Evolutionary conservation across 2,797 vertebrate species (phyloP).

Genomic region (Euthynnus affinis): DNA sequence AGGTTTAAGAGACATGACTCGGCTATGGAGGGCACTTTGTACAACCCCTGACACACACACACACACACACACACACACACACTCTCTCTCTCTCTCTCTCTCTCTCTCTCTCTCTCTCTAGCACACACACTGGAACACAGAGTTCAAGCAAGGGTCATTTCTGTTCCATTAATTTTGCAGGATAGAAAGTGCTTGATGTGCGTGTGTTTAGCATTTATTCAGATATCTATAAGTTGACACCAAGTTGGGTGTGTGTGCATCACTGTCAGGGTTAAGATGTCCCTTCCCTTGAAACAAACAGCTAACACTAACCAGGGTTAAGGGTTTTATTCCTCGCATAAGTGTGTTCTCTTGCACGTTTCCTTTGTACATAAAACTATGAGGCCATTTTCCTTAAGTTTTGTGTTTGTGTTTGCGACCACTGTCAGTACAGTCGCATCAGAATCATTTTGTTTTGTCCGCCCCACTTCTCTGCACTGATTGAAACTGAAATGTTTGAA

Average conservation of each 20-base stretch:
- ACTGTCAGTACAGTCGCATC: too few relatives aligned
- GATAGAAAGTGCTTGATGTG: constrained; percentile 59
- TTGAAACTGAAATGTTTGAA: too few relatives aligned
- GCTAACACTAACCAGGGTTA: not conserved
- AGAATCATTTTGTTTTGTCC: too few relatives aligned
- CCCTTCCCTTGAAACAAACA: constrained; percentile 5
- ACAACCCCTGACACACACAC: constrained; percentile 59
- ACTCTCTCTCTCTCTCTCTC: too few relatives aligned
- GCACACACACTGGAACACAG: constrained; percentile 20
- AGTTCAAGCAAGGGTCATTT: constrained; percentile 77
- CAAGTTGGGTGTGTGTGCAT: constrained; percentile 19
- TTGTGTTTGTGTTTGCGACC: too few relatives aligned
- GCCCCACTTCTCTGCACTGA: too few relatives aligned
- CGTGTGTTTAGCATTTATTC: constrained; percentile 53
- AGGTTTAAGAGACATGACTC: constrained; percentile 80
- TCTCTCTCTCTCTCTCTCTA: too few relatives aligned
- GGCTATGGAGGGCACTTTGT: constrained; percentile 78
- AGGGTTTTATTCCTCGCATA: not conserved
- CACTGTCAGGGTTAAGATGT: constrained; percentile 9
- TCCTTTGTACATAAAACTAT: not conserved
- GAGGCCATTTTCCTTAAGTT: too few relatives aligned
- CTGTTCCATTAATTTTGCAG: constrained; percentile 77
- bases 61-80: too few relatives aligned
- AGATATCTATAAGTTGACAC: constrained; percentile 41
- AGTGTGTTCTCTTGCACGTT: not conserved